Evolutionary conservation across 2,888 invertebrate genomes (phyloP), one percentile per base, ranked within the genome.

Genomic region (Sinentomon sp.): DNA sequence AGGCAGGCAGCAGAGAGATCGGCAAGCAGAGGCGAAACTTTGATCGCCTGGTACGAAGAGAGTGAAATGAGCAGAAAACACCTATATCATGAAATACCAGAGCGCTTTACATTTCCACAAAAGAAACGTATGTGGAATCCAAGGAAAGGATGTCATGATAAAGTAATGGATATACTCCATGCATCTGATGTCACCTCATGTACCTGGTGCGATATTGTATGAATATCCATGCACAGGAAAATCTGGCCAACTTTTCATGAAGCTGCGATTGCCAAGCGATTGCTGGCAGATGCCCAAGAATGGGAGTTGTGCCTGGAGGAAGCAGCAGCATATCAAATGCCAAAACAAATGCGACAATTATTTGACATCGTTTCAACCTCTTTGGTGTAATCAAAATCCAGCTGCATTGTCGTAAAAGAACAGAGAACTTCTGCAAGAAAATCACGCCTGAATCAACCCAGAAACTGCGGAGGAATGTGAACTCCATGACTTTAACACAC

Each of bases 41-140:
- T 49, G 16, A 42, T 39, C 17, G 41, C 37, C n/a, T 49, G 45
- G 38, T 47, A 43, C 24, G 5, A 16, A 13, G 29, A 13, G 3
- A 41, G 46, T 33, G 23, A 20, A 30, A 30, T 36, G 7, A 45
- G 45, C 14, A 31, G 32, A 25, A 26, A 24, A 7, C 12, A 29
- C 16, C 14, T 38, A 10, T 43, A 40, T 27, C 21, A 31, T n/a
- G 42, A 43, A 17, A 35, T 44, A 9, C 43, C 43, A 4, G 31
- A 34, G 17, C 28, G 39, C 17, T 44, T 35, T 33, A 38, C 38
- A 12, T 41, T 31, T 30, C 21, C 26, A 14, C n/a, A 19, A 3
- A 30, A 32, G 28, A 17, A 18, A 6, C n/a, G 45, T 9, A 39
- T 41, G 18, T 45, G 41, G 34, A 16, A 38, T 17, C 32, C 25